A percentile compares a stretch with the other conserved stretches of the same genome.
phyloP scores from a whole-genome alignment of 2,113 vertebrate species.

The Brevimyrus niger region DNA sequence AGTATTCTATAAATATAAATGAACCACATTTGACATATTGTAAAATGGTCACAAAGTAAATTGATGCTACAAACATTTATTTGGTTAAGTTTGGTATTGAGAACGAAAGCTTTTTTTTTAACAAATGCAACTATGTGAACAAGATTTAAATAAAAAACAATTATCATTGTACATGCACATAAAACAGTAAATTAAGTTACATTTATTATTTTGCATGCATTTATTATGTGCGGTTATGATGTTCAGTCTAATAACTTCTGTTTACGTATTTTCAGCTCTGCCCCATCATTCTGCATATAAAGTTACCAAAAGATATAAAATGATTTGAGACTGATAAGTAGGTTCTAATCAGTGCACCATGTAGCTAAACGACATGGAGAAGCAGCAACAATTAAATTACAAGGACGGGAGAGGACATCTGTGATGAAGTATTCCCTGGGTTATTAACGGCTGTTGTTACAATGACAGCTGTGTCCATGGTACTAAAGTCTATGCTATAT shows the following conservation, averaged over 20 bases:
- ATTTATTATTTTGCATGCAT: not conserved
- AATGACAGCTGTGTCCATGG: conserved; percentile 11
- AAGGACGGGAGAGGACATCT: conserved; percentile 3
- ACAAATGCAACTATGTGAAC: not conserved
- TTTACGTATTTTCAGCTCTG: not conserved
- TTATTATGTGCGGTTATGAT: not conserved
- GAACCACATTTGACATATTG: not conserved
- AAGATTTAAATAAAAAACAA: not conserved
- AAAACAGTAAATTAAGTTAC: not conserved
- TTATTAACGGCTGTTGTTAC: not conserved
- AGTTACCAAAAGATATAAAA: not conserved
- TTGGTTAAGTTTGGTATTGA: not conserved
- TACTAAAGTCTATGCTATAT: not conserved
- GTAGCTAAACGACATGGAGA: not conserved
- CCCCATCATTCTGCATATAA: not conserved
- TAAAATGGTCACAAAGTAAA: not conserved
- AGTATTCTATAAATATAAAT: not conserved
- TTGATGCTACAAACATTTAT: not conserved
- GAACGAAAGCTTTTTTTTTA: not conserved
- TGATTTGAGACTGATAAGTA: not conserved
- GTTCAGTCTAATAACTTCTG: not conserved
- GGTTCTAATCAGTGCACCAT: not conserved
- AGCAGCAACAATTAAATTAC: not conserved
- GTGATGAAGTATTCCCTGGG: not conserved
- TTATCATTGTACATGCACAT: not conserved